phyloP scores from a whole-genome alignment of 2,797 vertebrate genomes.

The Myotis vivesi region DNA sequence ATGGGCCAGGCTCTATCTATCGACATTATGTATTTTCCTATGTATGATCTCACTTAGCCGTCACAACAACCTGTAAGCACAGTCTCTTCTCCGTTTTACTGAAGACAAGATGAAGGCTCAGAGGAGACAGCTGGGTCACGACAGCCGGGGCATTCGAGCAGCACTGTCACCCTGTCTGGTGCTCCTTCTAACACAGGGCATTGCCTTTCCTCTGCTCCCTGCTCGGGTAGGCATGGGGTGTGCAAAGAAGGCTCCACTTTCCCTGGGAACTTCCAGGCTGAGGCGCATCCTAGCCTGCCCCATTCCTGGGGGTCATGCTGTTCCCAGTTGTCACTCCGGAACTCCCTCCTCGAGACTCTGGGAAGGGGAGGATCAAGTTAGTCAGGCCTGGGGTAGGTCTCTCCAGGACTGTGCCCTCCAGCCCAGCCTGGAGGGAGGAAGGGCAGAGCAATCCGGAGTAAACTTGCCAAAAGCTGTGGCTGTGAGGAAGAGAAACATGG shows the following conservation, averaged over 20 bases:
- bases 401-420: neutral
- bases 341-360: neutral
- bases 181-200: rapidly evolving
- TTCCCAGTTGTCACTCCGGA: too few relatives aligned
- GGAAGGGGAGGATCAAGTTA: neutral
- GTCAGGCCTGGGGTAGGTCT: neutral
- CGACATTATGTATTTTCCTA: neutral
- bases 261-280: neutral
- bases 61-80: neutral
- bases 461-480: neutral
- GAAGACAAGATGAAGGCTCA: neutral
- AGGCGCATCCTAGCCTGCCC: neutral
- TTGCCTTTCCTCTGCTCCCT: neutral
- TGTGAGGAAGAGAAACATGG: neutral
- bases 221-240: neutral
- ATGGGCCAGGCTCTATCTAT: neutral
- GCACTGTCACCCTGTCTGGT: neutral
- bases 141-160: neutral
- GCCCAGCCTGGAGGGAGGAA: neutral
- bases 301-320: neutral
- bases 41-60: neutral
- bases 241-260: neutral
- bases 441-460: neutral
- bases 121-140: neutral
- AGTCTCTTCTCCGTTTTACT: neutral